Conservation (phyloP, 2,888 invertebrate species). For the Calliphora vomitoria region DNA sequence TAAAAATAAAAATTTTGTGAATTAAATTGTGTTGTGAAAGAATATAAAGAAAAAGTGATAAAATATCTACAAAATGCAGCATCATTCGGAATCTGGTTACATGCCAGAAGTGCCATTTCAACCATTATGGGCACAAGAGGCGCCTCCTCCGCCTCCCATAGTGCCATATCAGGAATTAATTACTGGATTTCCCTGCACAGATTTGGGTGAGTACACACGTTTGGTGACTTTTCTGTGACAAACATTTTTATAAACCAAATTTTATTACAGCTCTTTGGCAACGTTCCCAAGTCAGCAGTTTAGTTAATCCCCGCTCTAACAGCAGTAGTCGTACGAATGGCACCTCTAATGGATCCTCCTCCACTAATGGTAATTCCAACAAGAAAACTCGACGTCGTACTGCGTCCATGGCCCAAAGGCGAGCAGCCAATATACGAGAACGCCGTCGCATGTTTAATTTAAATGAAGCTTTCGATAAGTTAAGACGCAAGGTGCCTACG, state of each 20-base stretch:
- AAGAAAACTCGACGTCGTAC: slow-evolving; percentile 95
- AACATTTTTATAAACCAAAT: neutral
- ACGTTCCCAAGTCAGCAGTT: slow-evolving; percentile 86
- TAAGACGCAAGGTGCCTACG: slow-evolving; percentile 96
- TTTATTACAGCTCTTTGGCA: slow-evolving; percentile 85
- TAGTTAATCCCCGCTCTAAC: slow-evolving; percentile 82
- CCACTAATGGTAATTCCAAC: slow-evolving; percentile 83
- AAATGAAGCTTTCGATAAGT: slow-evolving; percentile 97
- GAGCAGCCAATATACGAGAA: slow-evolving; percentile 97
- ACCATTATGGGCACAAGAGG: slow-evolving; percentile 85
- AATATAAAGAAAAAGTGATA: neutral
- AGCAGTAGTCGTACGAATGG: slow-evolving; percentile 57
- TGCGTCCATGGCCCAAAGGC: slow-evolving; percentile 94
- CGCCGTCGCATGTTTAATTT: slow-evolving; percentile 97
- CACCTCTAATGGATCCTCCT: slow-evolving; percentile 49
- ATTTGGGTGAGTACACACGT: slow-evolving; percentile 85
- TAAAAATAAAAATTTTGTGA: slow-evolving; percentile 26
- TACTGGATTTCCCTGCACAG: slow-evolving; percentile 89
- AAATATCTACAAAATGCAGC: slow-evolving; percentile 78
- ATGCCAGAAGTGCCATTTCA: slow-evolving; percentile 84
- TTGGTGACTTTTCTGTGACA: neutral
- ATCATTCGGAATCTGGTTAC: slow-evolving; percentile 83
- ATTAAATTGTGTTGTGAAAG: neutral
- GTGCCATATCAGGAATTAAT: slow-evolving; percentile 89
- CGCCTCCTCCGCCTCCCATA: slow-evolving; percentile 87